Base-by-base conservation (phyloP, 2,797 vertebrate species). In the Tokudaia muenninki region DNA sequence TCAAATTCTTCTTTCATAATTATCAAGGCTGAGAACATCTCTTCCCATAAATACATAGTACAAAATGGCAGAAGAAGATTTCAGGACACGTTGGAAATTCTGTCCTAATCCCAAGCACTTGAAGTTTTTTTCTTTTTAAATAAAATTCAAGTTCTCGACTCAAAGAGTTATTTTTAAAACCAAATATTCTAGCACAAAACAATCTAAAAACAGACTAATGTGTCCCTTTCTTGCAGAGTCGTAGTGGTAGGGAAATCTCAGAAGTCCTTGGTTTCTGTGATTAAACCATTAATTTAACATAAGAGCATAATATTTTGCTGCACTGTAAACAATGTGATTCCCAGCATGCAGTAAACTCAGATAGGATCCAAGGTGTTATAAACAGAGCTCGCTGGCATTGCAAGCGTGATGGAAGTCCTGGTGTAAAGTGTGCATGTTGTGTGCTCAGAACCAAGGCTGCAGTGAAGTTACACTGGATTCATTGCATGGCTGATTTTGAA, bases 391-490 rank as follows among this genome's bases (percentile, higher is more conserved):
- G 1, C 47, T n/a, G 19, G 63, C 13, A 10, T 24, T n/a, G 31
- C 7, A 6, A 17, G 47, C 0, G 4, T 2, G 44, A 16, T 67
- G 44, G 29, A n/a, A 67, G 44, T 50, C 44, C 37, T 3, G 0
- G 31, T 50, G 63, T n/a, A 50, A 50, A 52, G 3, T 16, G 31
- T n/a, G 44, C 44, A 14, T 47, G 3, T 1, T 22, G 19, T n/a
- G 44, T 86, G 44, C 44, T 50, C 82, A 86, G 37, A 31, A 47
- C 10, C 10, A 67, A 65, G 31, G 63, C 31, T 16, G 1, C 44
- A 52, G 63, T 67, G 17, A 84, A 12, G 19, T 47, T 61, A 84
- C 19, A 77, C 2, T 16, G 17, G 41, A n/a, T 4, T 67, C 63
- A 2, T 3, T 14, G 12, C 83, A 14, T 31, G 83, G 44, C 9